Conservation (phyloP, 2,888 invertebrate species). For the Drosophila recens region DNA sequence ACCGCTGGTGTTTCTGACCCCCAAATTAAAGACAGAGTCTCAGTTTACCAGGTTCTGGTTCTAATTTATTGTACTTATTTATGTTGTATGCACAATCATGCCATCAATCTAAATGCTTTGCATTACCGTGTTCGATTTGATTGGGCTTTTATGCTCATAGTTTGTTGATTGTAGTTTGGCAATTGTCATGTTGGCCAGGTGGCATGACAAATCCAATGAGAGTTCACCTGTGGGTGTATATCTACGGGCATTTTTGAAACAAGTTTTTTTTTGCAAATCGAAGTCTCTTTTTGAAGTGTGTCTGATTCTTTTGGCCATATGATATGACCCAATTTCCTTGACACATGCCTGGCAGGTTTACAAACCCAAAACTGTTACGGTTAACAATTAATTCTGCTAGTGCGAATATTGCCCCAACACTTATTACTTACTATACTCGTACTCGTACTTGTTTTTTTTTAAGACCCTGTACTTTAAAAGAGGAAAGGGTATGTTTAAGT, state of each 20-base stretch:
- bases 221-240: slow-evolving; percentile 74
- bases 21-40: slow-evolving; percentile 42
- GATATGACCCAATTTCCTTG: slow-evolving; percentile 80
- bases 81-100: slow-evolving; percentile 42
- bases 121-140: slow-evolving; percentile 45
- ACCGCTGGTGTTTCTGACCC: slow-evolving; percentile 69
- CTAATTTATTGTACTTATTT: slow-evolving; percentile 60
- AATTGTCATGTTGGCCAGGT: slow-evolving; percentile 51
- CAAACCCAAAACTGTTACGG: slow-evolving; percentile 76
- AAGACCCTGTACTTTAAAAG: not conserved
- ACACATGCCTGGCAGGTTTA: slow-evolving; percentile 81
- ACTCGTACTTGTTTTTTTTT: slow-evolving; percentile 5
- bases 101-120: slow-evolving; percentile 63
- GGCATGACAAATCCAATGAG: slow-evolving; percentile 72
- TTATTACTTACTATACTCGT: slow-evolving; percentile 59
- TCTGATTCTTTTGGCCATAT: slow-evolving; percentile 65
- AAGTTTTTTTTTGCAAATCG: slow-evolving; percentile 46
- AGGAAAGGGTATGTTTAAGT: not conserved
- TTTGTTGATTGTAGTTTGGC: slow-evolving; percentile 13
- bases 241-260: slow-evolving; percentile 54
- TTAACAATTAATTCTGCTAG: slow-evolving; percentile 72
- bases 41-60: slow-evolving; percentile 67
- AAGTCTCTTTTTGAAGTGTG: slow-evolving; percentile 29
- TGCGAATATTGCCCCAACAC: slow-evolving; percentile 49
- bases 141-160: slow-evolving; percentile 39